Evolutionary conservation across 2,797 vertebrate species (phyloP).

Genomic region (Onychomys arenicola): DNA sequence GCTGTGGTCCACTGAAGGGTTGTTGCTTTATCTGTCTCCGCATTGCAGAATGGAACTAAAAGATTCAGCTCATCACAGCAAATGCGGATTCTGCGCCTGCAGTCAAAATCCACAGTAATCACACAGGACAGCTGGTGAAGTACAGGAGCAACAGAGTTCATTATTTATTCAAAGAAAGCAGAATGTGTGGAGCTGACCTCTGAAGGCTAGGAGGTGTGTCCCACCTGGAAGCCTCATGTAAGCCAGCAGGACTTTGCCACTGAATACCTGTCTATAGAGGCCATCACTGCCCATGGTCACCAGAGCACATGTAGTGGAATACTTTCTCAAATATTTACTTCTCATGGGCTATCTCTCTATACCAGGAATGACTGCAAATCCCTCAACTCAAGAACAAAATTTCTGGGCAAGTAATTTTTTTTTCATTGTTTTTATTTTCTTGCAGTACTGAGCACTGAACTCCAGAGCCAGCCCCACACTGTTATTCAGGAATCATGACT

Average conservation of each 20-base stretch:
- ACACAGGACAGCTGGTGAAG: not conserved
- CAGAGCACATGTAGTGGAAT: not conserved
- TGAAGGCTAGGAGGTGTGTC: fast-evolving
- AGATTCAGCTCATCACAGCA: conserved; percentile 96
- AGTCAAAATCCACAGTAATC: conserved; percentile 40
- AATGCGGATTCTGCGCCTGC: conserved; percentile 93
- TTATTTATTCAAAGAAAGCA: fast-evolving
- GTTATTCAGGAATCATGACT: not conserved
- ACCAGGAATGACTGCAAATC: not conserved
- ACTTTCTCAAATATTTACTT: not conserved
- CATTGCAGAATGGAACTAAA: conserved; percentile 94
- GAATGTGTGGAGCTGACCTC: not conserved
- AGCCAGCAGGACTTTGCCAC: not conserved
- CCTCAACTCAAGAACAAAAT: not conserved
- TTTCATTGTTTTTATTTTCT: not conserved
- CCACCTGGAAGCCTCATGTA: not conserved
- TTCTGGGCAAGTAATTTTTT: not conserved
- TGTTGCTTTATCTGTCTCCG: conserved; percentile 94
- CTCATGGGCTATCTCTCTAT: not conserved
- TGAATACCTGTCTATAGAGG: not conserved
- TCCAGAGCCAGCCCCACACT: not conserved
- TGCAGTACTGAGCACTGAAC: not conserved
- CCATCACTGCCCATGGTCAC: too few relatives aligned
- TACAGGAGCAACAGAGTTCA: not conserved
- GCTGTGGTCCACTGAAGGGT: conserved; percentile 95